A percentile compares a stretch with the other conserved stretches of the same genome.
Conservation (phyloP, 23 tunicate genomes). For the Oikopleura albicans region DNA sequence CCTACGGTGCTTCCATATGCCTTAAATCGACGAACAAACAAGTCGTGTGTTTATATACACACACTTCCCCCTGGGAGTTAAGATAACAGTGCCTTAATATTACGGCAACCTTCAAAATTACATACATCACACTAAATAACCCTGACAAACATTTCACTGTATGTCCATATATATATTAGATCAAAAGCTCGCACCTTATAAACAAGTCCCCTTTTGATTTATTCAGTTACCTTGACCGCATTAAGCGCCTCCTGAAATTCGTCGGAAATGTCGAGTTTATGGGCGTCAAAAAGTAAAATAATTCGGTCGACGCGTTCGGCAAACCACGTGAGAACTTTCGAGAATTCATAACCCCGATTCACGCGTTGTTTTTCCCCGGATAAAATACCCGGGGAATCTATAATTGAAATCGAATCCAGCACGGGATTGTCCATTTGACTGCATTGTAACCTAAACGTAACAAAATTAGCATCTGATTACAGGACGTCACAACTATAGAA, state of each 20-base stretch:
- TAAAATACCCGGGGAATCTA: constrained; percentile 95
- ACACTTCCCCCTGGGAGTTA: too few relatives aligned
- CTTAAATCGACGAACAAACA: too few relatives aligned
- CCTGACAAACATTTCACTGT: too few relatives aligned
- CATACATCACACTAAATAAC: too few relatives aligned
- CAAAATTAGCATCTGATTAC: background rate
- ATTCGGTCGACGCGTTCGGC: constrained; percentile 99
- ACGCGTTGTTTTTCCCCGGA: constrained; percentile 97
- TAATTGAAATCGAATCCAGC: constrained; percentile 63
- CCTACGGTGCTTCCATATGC: too few relatives aligned
- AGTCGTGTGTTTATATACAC: too few relatives aligned
- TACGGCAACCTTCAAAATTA: too few relatives aligned
- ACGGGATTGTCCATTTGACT: constrained; percentile 73
- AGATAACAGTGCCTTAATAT: too few relatives aligned
- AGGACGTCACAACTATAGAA: too few relatives aligned
- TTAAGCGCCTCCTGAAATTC: constrained; percentile 93
- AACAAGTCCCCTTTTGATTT: background rate
- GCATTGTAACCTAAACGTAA: constrained; percentile 70
- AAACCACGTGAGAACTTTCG: constrained; percentile 86
- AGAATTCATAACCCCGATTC: constrained; percentile 80
- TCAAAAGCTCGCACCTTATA: too few relatives aligned
- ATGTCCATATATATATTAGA: too few relatives aligned
- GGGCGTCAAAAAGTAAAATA: constrained; percentile 86
- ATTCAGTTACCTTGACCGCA: constrained; percentile 41
- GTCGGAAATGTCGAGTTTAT: constrained; percentile 93